These are phyloP conservation scores for Punctoribates punctum DNA, from an alignment of 2,888 invertebrate genomes.

Conservation along the genomic window DNA sequence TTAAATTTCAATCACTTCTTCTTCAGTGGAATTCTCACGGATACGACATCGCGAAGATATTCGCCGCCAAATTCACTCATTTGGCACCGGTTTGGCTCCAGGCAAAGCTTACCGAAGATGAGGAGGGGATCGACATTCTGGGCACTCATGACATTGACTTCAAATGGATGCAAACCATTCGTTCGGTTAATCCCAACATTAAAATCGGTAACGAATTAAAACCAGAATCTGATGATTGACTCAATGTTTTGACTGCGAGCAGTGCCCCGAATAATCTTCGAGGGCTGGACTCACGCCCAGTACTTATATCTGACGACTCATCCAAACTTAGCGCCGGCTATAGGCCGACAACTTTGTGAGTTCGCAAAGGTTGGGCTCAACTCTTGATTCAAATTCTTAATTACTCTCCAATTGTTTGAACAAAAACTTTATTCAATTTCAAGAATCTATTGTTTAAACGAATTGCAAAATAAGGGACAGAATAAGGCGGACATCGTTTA, in stretches of 20 bases:
- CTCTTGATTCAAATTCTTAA: neutral
- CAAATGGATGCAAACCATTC: slow-evolving; percentile 73
- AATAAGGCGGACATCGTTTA: too few relatives aligned
- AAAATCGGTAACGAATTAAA: slow-evolving; percentile 51
- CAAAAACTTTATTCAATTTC: too few relatives aligned
- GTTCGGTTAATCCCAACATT: slow-evolving; percentile 55
- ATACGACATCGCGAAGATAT: slow-evolving; percentile 83
- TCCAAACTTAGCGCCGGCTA: slow-evolving; percentile 53
- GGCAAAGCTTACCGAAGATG: slow-evolving; percentile 61
- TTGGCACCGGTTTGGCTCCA: slow-evolving; percentile 95
- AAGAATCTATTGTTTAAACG: too few relatives aligned
- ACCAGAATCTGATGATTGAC: slow-evolving; percentile 32
- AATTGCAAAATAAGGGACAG: too few relatives aligned
- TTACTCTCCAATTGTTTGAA: too few relatives aligned
- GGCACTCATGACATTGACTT: slow-evolving; percentile 72
- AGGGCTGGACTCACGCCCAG: slow-evolving; percentile 74
- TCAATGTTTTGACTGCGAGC: slow-evolving; percentile 31
- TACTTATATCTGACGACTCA: slow-evolving; percentile 64
- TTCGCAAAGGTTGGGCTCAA: slow-evolving; percentile 56
- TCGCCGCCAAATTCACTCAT: slow-evolving; percentile 78
- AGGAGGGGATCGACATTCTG: slow-evolving; percentile 35
- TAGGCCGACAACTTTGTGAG: slow-evolving; percentile 66
- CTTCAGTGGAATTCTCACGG: slow-evolving; percentile 89
- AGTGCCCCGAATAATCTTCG: slow-evolving; percentile 88
- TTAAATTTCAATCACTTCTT: slow-evolving; percentile 42